Conservation (phyloP, 1,140 invertebrate species). For the Paracyclopina nana region DNA sequence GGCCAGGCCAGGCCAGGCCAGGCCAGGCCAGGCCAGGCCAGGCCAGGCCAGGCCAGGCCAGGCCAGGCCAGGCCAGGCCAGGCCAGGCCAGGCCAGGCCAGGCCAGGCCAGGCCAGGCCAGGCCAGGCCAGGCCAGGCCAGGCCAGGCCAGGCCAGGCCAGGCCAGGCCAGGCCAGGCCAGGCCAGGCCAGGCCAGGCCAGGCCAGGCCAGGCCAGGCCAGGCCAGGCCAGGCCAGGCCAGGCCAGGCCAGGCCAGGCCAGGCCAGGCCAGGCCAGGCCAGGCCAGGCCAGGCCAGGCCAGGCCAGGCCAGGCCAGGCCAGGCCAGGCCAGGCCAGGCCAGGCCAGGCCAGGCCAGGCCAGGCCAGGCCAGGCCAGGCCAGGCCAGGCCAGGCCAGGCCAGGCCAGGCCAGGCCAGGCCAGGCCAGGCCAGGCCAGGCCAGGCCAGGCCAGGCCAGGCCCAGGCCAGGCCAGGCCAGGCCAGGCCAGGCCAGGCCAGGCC, state of each 20-base stretch:
- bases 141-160: slow-evolving; percentile 22
- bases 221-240: slow-evolving; percentile 22
- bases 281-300: slow-evolving; percentile 22
- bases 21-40: slow-evolving; percentile 21
- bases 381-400: slow-evolving; percentile 21
- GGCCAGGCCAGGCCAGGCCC: slow-evolving; percentile 19
- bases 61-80: slow-evolving; percentile 20
- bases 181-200: slow-evolving; percentile 22
- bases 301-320: slow-evolving; percentile 22
- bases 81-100: slow-evolving; percentile 21
- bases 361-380: slow-evolving; percentile 21
- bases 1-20: slow-evolving; percentile 21
- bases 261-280: slow-evolving; percentile 22
- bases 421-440: slow-evolving; percentile 21
- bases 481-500: slow-evolving; percentile 21
- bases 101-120: slow-evolving; percentile 21
- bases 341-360: slow-evolving; percentile 22
- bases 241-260: slow-evolving; percentile 22
- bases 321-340: slow-evolving; percentile 22
- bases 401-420: slow-evolving; percentile 21
- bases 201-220: slow-evolving; percentile 22
- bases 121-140: slow-evolving; percentile 22
- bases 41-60: slow-evolving; percentile 22
- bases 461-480: slow-evolving; percentile 21
- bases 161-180: slow-evolving; percentile 22